These are phyloP conservation scores for Rhaphigaster nebulosa DNA, from an alignment of 2,888 invertebrate species.

Conservation along the genomic window DNA sequence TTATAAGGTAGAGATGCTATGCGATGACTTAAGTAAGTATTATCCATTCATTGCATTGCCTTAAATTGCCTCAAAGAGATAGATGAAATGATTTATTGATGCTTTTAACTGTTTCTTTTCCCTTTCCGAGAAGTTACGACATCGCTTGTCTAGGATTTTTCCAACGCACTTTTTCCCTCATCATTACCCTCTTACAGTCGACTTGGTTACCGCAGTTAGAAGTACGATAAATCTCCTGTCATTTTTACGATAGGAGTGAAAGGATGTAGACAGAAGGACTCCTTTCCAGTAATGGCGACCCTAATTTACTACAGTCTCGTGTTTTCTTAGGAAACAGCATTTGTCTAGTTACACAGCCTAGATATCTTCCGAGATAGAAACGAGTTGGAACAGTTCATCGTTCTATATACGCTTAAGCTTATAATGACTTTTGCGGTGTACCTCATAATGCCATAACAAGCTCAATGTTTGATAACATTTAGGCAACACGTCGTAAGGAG, in stretches of 20 bases:
- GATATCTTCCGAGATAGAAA: background rate
- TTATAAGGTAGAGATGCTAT: too few relatives aligned
- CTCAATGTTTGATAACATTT: too few relatives aligned
- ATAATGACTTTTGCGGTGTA: background rate
- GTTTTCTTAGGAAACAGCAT: conserved; percentile 10
- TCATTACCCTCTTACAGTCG: background rate
- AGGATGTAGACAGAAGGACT: conserved; percentile 16
- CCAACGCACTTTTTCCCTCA: conserved; percentile 9
- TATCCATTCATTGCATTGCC: background rate
- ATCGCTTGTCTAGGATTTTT: background rate
- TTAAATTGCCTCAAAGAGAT: background rate
- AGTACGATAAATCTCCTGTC: conserved; percentile 34
- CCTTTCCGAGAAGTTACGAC: background rate
- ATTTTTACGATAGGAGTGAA: conserved; percentile 37
- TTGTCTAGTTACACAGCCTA: background rate
- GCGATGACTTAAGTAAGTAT: background rate
- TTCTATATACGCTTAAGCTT: background rate
- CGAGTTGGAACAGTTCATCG: background rate
- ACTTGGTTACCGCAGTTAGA: background rate
- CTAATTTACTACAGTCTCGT: background rate
- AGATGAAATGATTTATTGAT: background rate
- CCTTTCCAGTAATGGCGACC: conserved; percentile 29
- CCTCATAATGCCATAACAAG: too few relatives aligned
- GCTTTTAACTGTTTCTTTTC: background rate
- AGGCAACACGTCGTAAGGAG: too few relatives aligned